Evolutionary conservation across 2,113 vertebrate genomes (phyloP).

Genomic region (Ursus arctos): DNA sequence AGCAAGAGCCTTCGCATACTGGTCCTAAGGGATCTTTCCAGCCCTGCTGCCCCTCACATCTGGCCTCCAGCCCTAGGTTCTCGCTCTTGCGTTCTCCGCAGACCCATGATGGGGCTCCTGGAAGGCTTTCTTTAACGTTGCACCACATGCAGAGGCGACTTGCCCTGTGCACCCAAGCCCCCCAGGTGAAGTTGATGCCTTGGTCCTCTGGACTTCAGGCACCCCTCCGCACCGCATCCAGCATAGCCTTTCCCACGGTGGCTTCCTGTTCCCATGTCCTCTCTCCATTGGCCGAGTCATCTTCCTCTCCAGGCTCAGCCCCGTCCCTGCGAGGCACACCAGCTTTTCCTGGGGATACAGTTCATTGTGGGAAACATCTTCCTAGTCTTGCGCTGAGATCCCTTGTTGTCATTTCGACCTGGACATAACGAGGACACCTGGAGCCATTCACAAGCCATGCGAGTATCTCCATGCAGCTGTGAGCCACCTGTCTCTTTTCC

Average conservation of each 20-base stretch:
- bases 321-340: neutral
- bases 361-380: neutral
- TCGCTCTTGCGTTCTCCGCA: neutral
- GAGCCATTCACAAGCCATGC: neutral
- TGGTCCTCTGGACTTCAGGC: neutral
- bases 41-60: rapidly evolving
- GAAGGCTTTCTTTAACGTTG: neutral
- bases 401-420: neutral
- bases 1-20: rapidly evolving
- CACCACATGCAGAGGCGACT: rapidly evolving
- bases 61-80: neutral
- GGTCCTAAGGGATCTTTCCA: neutral
- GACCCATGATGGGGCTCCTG: neutral
- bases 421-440: neutral
- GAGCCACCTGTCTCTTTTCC: neutral
- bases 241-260: too few relatives aligned
- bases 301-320: neutral
- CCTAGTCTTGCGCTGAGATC: neutral
- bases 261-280: rapidly evolving
- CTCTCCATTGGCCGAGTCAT: neutral
- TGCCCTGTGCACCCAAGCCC: neutral
- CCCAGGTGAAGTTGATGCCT: neutral
- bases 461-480: rapidly evolving
- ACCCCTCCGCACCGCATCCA: neutral
- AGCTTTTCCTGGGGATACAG: neutral